phyloP scores from a whole-genome alignment of 2,888 invertebrate species.

The Pocota personata region DNA sequence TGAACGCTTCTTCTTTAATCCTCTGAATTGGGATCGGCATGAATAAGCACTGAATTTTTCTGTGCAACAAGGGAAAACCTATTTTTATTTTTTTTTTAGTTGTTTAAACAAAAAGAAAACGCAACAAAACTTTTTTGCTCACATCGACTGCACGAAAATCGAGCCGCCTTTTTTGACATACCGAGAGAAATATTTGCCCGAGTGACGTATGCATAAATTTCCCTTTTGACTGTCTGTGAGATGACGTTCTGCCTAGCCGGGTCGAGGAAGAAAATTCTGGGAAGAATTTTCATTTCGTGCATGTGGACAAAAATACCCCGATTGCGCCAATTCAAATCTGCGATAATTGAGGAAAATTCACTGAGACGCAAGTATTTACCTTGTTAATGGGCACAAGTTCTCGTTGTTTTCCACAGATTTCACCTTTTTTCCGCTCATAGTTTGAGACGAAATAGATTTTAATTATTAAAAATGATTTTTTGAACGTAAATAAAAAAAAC shows the following conservation, averaged over 20 bases:
- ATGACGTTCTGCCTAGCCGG: background rate
- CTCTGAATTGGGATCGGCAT: background rate
- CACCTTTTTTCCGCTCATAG: slow-evolving; percentile 79
- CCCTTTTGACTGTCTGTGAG: slow-evolving; percentile 47
- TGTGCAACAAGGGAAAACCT: slow-evolving; percentile 22
- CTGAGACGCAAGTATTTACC: slow-evolving; percentile 75
- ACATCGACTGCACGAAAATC: slow-evolving; percentile 56
- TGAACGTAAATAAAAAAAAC: slow-evolving; percentile 30
- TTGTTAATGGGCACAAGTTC: slow-evolving; percentile 80
- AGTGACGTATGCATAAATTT: slow-evolving; percentile 58
- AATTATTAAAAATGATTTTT: background rate
- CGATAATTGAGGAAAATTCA: background rate
- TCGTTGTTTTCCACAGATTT: slow-evolving; percentile 80
- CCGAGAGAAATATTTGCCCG: slow-evolving; percentile 6
- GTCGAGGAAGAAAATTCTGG: slow-evolving; percentile 10
- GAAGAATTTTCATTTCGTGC: slow-evolving; percentile 22
- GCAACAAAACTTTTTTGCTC: slow-evolving; percentile 33
- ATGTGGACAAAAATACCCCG: background rate
- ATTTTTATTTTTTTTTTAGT: background rate
- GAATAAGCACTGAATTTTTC: slow-evolving; percentile 1
- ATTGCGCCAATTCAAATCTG: slow-evolving; percentile 42
- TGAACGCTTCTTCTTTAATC: background rate
- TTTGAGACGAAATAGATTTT: slow-evolving; percentile 69
- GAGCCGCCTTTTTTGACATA: slow-evolving; percentile 69
- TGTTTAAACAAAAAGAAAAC: background rate